phyloP scores from a whole-genome alignment of 23 tunicate genomes.

The Ciona savignyi region DNA sequence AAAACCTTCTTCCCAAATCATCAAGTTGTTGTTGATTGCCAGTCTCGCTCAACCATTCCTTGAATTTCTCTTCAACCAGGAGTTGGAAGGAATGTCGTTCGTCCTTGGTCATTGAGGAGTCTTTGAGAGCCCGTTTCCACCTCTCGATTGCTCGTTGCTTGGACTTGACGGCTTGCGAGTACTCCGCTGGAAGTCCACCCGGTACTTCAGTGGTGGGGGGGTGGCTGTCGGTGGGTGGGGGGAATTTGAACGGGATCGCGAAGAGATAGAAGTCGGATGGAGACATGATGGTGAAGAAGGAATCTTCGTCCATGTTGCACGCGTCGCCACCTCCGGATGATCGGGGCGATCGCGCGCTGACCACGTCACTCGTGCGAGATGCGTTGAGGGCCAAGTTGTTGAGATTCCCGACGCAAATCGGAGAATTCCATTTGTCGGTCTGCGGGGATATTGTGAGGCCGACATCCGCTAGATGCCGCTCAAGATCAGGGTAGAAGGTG shows the following conservation, averaged over 20 bases:
- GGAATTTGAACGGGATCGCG: conserved; percentile 57
- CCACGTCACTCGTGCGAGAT: conserved; percentile 21
- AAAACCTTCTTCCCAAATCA: conserved; percentile 45
- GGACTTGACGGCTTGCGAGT: conserved; percentile 51
- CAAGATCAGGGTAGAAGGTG: conserved; percentile 67
- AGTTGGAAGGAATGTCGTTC: conserved; percentile 49
- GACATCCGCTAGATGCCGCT: conserved; percentile 48
- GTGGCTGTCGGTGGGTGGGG: background rate
- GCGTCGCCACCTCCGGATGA: background rate
- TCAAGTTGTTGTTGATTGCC: conserved; percentile 68
- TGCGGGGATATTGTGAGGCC: conserved; percentile 78
- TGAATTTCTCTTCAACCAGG: conserved; percentile 61
- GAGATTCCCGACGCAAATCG: conserved; percentile 36
- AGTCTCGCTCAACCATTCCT: conserved; percentile 61
- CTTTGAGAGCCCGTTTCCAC: conserved; percentile 69
- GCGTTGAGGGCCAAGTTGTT: conserved; percentile 6
- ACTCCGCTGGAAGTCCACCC: conserved; percentile 62
- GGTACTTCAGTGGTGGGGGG: conserved; percentile 45
- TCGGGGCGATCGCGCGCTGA: background rate
- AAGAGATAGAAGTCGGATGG: conserved; percentile 61
- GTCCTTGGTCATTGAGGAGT: conserved; percentile 60
- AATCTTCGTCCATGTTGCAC: background rate
- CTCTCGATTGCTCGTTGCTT: conserved; percentile 56
- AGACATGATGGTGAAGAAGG: conserved; percentile 26
- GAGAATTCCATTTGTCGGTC: conserved; percentile 82